These are phyloP conservation scores for Oostethus manadensis DNA, from an alignment of 2,113 vertebrate genomes.

Conservation along the genomic window DNA sequence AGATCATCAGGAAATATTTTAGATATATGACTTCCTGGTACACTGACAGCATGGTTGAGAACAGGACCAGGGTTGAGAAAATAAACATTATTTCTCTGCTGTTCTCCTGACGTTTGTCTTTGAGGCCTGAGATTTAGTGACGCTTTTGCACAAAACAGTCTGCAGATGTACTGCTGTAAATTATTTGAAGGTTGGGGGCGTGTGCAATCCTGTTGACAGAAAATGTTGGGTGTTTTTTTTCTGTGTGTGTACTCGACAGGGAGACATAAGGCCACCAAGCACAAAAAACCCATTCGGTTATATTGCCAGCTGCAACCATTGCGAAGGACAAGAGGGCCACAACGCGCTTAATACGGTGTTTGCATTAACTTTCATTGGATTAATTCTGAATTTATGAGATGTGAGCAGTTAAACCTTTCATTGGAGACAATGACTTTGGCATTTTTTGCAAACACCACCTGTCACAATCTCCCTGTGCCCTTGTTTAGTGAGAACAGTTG, in stretches of 20 bases:
- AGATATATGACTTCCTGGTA: constrained; percentile 51
- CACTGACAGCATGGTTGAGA: constrained; percentile 68
- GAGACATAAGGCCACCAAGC: constrained; percentile 16
- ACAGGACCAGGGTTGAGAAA: constrained; percentile 69
- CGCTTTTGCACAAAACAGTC: constrained; percentile 69
- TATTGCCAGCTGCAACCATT: constrained; percentile 61
- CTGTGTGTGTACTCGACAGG: constrained; percentile 24
- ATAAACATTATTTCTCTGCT: constrained; percentile 78
- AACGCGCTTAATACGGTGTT: constrained; percentile 69
- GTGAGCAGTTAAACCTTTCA: constrained; percentile 60
- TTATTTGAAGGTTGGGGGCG: constrained; percentile 73
- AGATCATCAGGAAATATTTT: constrained; percentile 52
- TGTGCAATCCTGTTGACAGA: constrained; percentile 65
- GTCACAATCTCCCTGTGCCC: constrained; percentile 11
- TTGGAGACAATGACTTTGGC: constrained; percentile 49
- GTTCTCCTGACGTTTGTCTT: constrained; percentile 77
- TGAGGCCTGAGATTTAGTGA: constrained; percentile 76
- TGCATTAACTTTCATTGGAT: constrained; percentile 64
- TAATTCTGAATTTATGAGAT: constrained; percentile 71
- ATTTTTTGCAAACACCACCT: constrained; percentile 49
- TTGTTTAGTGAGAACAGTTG: constrained; percentile 23
- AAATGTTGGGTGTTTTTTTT: constrained; percentile 58
- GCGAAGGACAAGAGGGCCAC: constrained; percentile 58
- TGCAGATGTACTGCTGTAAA: constrained; percentile 68
- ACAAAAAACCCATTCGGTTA: constrained; percentile 38